Base-by-base conservation (phyloP, 2,888 invertebrate genomes). In the Spodoptera picta region DNA sequence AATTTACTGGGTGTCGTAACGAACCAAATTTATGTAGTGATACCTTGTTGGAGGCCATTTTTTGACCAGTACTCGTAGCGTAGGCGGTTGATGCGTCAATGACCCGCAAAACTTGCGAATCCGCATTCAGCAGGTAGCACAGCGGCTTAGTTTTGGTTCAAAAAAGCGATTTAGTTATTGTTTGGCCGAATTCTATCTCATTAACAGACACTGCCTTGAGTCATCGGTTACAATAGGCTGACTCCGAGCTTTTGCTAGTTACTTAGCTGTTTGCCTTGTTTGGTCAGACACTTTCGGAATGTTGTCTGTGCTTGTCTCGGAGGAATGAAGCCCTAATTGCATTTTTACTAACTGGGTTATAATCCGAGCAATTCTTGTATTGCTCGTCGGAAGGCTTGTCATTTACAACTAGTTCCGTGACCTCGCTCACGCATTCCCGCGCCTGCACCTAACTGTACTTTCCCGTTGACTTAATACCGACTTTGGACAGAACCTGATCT, bases 381-480 rank as follows among this genome's bases (percentile, higher is more conserved):
- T 90, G 88, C 88, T 92, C 89, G 86, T 90, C 87, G 88, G 89
- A 90, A 92, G 90, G 89, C 90, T 90, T 92, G 94, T 94, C 92
- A 93, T 92, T 92, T 91, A 93, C 93, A 92, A 94, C 93, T 94
- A 94, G 94, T 93, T 94, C 93, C 90, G 94, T 94, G 94, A 94
- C 94, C 94, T 94, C 94, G 94, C 94, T 93, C 92, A 94, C 94
- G 92, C 94, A 94, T 94, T 93, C 94, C 93, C 93, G 92, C 92
- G 94, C 92, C 88, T 94, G 94, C 93, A 93, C 88, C 93, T 94
- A 94, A 94, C 94, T 92, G 94, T 94, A 94, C 93, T 93, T 94
- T 94, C 92, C 93, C 92, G 94, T 93, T 93, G 93, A 93, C 89
- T 94, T 93, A 91, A 93, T 92, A 86, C 90, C 83, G 90, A 93